Base-by-base conservation (phyloP, 1,140 invertebrate genomes). In the Leptinotarsa texana region DNA sequence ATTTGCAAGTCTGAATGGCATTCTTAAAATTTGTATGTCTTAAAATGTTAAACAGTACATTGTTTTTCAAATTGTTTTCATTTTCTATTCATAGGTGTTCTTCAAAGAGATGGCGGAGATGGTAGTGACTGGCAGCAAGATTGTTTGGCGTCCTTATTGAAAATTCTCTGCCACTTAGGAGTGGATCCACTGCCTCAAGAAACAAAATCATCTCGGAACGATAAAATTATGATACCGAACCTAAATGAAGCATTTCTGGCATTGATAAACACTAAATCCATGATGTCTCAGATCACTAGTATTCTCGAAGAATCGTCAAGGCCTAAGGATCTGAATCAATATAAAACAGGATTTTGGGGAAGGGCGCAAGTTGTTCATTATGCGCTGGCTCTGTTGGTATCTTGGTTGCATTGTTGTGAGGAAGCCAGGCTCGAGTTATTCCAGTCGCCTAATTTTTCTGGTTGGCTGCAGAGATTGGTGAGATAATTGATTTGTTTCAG, bases 81-180 rank as follows among this genome's bases (percentile, higher is more conserved):
- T 69, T 77, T 79, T 68, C 65, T 42, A 11, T 42, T 42, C 33
- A 42, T 42, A 74, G 74, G 92, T 66, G 88, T 91, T 11, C 79
- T 93, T 75, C 91, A 93, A 85, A 87, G 90, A 72, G 87, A 90
- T 18, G 88, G 91, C 63, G 90, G 89, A 66, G 89, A 93, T 73
- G 90, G 93, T 62, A 94, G 92, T 79, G 94, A 98, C 86, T 98
- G 96, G 96, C 93, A 95, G 72, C 96, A 97, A 85, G 96, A 98
- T 82, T 97, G 96, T 84, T 86, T 98, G 13, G 95, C 95, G 1
- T 93, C 93, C 79, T 84, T 98, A 13, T 83, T 98, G 17, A 94
- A 95, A 79, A 87, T 96, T 72, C 85, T 98, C 21, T 97, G 93
- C 85, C 91, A 95, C 74, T 90, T 97, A 63, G 95, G 96, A 1